These are phyloP conservation scores for Protobothrops mucrosquamatus DNA, from an alignment of 2,113 vertebrate genomes.

Conservation along the genomic window DNA sequence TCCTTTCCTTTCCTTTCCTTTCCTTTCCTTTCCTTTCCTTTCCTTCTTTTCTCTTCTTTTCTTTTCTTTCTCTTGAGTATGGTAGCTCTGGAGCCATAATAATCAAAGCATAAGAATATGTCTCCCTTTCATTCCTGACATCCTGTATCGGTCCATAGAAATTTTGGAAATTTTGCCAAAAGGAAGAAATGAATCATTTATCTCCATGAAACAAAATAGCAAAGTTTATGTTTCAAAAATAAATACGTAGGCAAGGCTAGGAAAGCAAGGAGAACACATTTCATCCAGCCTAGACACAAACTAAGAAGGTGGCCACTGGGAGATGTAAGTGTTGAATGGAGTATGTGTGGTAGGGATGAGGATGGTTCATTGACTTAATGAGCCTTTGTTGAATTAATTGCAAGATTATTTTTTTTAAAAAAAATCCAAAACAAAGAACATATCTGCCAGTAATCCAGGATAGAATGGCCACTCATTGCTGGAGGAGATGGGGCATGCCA, in stretches of 20 bases:
- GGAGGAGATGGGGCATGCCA: not conserved
- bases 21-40: not conserved
- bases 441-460: not conserved
- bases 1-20: not conserved
- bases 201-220: not conserved
- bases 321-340: not conserved
- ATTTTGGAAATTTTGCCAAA: not conserved
- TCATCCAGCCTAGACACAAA: not conserved
- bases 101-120: not conserved
- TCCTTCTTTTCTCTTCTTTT: not conserved
- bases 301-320: not conserved
- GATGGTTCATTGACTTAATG: not conserved
- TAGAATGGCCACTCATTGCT: not conserved
- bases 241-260: not conserved
- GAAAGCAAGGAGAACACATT: not conserved
- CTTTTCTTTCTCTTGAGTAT: not conserved
- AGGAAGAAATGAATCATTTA: not conserved
- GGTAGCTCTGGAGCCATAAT: not conserved
- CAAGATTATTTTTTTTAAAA: not conserved
- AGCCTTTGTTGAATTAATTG: not conserved
- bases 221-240: not conserved
- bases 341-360: not conserved
- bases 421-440: not conserved
- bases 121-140: not conserved
- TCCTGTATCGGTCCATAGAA: not conserved